Conservation (phyloP, 2,797 vertebrate species). For the Chelonia mydas region DNA sequence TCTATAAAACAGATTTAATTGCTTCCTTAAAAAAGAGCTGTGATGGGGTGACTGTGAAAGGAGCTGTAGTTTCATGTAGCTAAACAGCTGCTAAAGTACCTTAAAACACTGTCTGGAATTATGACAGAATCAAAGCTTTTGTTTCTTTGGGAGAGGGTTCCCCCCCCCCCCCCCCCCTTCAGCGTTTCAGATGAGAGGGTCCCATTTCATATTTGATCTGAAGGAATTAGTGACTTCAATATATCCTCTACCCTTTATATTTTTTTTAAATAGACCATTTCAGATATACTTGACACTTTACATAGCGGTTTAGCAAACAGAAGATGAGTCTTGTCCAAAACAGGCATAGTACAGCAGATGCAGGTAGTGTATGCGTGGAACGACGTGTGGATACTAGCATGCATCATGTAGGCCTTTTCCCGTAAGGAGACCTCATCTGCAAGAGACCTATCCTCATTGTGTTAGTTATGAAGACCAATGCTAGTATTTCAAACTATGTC, state of each 20-base stretch:
- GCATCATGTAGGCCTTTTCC: not conserved
- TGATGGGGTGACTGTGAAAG: slow-evolving; percentile 73
- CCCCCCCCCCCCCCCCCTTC: not conserved
- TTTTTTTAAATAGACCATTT: not conserved
- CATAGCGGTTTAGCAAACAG: not conserved
- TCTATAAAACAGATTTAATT: slow-evolving; percentile 82
- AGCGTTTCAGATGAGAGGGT: not conserved
- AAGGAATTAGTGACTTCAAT: not conserved
- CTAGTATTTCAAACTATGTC: not conserved
- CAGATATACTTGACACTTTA: not conserved
- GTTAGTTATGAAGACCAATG: not conserved
- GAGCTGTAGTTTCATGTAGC: slow-evolving; percentile 29
- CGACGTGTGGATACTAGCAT: not conserved
- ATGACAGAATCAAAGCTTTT: not conserved
- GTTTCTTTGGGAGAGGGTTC: not conserved
- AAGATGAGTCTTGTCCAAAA: not conserved
- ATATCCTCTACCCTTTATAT: not conserved
- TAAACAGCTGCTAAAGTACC: slow-evolving; percentile 45
- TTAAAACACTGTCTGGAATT: not conserved
- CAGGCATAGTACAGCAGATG: not conserved
- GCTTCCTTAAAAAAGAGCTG: slow-evolving; percentile 75
- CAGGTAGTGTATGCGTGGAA: not conserved
- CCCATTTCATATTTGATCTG: not conserved
- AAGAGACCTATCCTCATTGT: not conserved
- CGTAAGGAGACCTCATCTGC: not conserved